These are phyloP conservation scores for Alectura lathami DNA, from an alignment of 2,113 vertebrate species.

Conservation along the genomic window DNA sequence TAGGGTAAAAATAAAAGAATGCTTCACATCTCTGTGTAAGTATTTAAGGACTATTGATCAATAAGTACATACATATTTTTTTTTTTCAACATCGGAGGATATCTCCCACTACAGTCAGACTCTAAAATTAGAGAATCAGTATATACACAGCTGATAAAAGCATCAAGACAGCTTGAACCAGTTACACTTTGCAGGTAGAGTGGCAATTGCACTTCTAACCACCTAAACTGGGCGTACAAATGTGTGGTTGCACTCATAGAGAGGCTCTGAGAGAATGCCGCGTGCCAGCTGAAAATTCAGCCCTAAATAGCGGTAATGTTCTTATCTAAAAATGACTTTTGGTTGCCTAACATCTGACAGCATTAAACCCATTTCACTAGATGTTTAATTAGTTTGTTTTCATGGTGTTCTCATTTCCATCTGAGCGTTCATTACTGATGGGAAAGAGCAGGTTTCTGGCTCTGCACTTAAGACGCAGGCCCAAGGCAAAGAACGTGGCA, in stretches of 20 bases:
- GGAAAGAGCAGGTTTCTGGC: constrained; percentile 10
- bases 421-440: background rate
- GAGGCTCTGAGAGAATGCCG: background rate
- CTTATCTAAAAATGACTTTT: background rate
- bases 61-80: background rate
- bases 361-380: background rate
- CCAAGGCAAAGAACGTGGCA: constrained; percentile 7
- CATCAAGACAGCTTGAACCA: constrained; percentile 1
- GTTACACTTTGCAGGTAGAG: constrained; percentile 28
- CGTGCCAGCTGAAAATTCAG: constrained; percentile 27
- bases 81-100: background rate
- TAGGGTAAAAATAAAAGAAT: background rate
- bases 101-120: background rate
- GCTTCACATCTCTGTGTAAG: background rate
- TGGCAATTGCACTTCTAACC: constrained; percentile 19
- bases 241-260: background rate
- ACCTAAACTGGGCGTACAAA: constrained; percentile 27
- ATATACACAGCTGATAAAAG: background rate
- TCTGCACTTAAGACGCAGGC: background rate
- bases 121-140: background rate
- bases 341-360: background rate
- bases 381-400: constrained; percentile 61
- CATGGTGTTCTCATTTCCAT: background rate
- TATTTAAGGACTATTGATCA: background rate
- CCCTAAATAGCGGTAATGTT: background rate